Evolutionary conservation across 2,797 vertebrate genomes (phyloP).

Genomic region (Pterois miles): DNA sequence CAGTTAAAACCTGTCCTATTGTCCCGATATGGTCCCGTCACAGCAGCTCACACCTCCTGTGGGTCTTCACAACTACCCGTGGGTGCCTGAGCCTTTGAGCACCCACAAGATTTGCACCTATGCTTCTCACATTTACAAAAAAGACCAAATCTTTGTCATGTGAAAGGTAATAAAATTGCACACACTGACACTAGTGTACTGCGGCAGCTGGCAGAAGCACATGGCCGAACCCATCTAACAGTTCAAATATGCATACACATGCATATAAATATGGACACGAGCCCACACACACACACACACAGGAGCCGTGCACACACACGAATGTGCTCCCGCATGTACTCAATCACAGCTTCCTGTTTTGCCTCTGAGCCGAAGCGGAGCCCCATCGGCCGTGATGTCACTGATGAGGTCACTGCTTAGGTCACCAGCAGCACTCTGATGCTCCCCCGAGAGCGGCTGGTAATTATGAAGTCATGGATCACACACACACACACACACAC

Average conservation of each 20-base stretch:
- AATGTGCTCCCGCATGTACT: slow-evolving; percentile 44
- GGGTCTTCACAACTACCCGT: background rate
- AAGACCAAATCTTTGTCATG: background rate
- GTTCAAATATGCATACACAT: slow-evolving; percentile 43
- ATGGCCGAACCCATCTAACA: background rate
- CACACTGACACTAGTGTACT: background rate
- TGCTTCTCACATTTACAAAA: background rate
- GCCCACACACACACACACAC: slow-evolving; percentile 48
- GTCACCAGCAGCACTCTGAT: slow-evolving; percentile 71
- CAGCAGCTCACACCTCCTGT: background rate
- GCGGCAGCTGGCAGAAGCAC: slow-evolving; percentile 2
- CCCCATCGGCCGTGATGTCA: slow-evolving; percentile 73
- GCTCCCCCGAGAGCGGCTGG: slow-evolving; percentile 53
- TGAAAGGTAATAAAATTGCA: background rate
- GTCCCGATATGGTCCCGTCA: background rate
- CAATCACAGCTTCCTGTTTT: slow-evolving; percentile 76
- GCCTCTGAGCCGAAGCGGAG: slow-evolving; percentile 45
- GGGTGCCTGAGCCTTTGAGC: background rate
- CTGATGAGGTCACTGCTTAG: slow-evolving; percentile 79
- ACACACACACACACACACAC: slow-evolving; percentile 33
- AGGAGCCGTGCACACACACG: slow-evolving; percentile 31
- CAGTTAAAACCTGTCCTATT: background rate
- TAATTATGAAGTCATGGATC: slow-evolving; percentile 79
- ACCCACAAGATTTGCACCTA: background rate
- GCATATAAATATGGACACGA: slow-evolving; percentile 26